These are phyloP conservation scores for Anguilla marmorata DNA, from an alignment of 2,797 vertebrate genomes.

Conservation along the genomic window DNA sequence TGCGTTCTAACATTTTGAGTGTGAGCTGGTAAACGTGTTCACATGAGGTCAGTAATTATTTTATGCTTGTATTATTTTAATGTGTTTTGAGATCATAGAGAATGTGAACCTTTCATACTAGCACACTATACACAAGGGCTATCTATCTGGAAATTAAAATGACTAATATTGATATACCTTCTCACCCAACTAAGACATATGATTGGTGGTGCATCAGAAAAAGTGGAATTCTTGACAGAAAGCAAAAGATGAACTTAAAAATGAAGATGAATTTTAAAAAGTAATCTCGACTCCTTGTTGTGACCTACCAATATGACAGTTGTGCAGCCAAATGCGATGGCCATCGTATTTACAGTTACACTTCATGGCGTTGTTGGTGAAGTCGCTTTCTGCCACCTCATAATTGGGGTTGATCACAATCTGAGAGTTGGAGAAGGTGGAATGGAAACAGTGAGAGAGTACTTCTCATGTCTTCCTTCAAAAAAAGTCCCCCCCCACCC, in stretches of 20 bases:
- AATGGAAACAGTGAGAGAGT: not conserved
- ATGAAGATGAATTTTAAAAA: not conserved
- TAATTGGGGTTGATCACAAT: conserved; percentile 93
- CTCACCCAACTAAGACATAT: not conserved
- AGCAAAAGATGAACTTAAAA: not conserved
- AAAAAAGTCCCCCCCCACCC: not conserved
- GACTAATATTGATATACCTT: not conserved
- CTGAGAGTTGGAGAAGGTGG: conserved; percentile 59
- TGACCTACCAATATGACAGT: conserved; percentile 87
- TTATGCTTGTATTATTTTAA: not conserved
- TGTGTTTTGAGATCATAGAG: not conserved
- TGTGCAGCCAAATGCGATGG: conserved; percentile 95
- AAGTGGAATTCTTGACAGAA: not conserved
- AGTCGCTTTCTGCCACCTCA: conserved; percentile 96
- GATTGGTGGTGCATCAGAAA: not conserved
- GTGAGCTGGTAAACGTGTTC: not conserved
- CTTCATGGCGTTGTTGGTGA: conserved; percentile 97
- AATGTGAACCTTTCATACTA: not conserved
- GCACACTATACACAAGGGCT: not conserved
- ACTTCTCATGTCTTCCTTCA: not conserved
- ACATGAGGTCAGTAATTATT: not conserved
- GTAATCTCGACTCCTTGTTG: not conserved
- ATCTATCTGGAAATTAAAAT: not conserved
- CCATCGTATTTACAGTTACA: conserved; percentile 99
- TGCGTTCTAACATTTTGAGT: not conserved